Evolutionary conservation across 2,113 vertebrate genomes (phyloP).

Genomic region (Oophaga pumilio): DNA sequence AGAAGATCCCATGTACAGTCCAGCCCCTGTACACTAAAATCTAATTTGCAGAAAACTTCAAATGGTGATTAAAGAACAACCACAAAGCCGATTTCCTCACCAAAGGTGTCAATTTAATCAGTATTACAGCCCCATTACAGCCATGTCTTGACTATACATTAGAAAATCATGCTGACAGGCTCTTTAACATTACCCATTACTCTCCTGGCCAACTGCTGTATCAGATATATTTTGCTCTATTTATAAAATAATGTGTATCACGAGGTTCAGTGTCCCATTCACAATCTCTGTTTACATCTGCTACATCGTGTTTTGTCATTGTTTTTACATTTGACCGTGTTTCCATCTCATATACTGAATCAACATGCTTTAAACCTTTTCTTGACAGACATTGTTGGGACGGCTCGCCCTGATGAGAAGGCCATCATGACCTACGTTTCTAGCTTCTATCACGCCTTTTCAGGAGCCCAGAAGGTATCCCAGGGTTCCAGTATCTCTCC

Average conservation of each 20-base stretch:
- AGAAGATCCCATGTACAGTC: no score
- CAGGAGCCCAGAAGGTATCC: conserved; percentile 99
- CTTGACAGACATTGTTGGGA: conserved; percentile 96
- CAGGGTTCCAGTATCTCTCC: conserved; percentile 78
- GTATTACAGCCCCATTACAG: no score
- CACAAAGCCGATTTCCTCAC: no score
- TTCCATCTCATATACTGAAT: conserved; percentile 60
- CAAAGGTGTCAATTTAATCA: no score
- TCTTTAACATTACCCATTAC: background rate
- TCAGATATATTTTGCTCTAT: background rate
- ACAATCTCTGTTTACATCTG: conserved; percentile 2
- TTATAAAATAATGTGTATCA: background rate
- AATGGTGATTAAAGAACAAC: no score
- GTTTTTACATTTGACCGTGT: conserved; percentile 37
- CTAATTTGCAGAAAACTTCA: no score
- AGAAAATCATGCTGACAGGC: no score
- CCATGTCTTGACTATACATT: no score
- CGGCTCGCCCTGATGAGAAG: conserved; percentile 97
- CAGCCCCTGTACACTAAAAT: no score
- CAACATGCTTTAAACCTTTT: conserved; percentile 72
- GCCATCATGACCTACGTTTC: conserved; percentile 99
- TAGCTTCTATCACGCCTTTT: conserved; percentile 99
- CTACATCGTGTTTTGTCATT: conserved; percentile 8
- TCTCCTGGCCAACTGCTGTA: background rate
- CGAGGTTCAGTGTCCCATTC: conserved; percentile 7